Evolutionary conservation across 2,888 invertebrate genomes (phyloP), one percentile per base, ranked within the genome.

Genomic region (Saturnia pavonia): DNA sequence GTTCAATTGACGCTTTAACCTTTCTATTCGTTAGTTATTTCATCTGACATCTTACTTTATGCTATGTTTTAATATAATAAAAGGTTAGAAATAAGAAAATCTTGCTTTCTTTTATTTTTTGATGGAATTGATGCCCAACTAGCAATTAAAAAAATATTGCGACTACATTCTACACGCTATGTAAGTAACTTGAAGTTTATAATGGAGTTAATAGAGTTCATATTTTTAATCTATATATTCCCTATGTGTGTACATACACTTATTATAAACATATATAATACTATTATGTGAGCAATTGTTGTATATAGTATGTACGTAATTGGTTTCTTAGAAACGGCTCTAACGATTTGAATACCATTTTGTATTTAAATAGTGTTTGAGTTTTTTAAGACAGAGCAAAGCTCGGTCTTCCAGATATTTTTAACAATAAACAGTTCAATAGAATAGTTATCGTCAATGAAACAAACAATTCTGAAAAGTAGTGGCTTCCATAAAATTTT

Each of bases 11-110:
- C 57, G 25, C 57, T 60, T 60, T 60, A 60, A 60, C 57, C 57
- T 60, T 60, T 27, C 57, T 60, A 60, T 60, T 60, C 27, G 27
- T 60, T 60, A 60, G 57, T 60, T 60, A 25, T 60, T 60, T 60
- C 57, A 60, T 60, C 25, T 60, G 25, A 14, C 57, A 27, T 27
- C 1, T 27, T 60, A 27, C 7, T 60, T 27, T 60, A 27, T 12
- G 57, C 57, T 60, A 27, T 4, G 14, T 2, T 14, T 48, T 48
- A 48, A 48, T 48, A 48, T 48, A 48, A 48, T 48, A 48, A 54
- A 11, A 54, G 54, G 22, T 22, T 54, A 22, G 8, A 22, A 11
- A 22, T 11, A 8, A 22, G n/a, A 54, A 11, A 0, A 22, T 0
- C 9, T 9, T 22, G 8, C 16, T 51, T n/a, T 51, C n/a, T 54